A percentile compares a stretch with the other conserved stretches of the same genome.
Evolutionary conservation across 2,888 invertebrate species (phyloP).

Genomic region (Eulithis testata): DNA sequence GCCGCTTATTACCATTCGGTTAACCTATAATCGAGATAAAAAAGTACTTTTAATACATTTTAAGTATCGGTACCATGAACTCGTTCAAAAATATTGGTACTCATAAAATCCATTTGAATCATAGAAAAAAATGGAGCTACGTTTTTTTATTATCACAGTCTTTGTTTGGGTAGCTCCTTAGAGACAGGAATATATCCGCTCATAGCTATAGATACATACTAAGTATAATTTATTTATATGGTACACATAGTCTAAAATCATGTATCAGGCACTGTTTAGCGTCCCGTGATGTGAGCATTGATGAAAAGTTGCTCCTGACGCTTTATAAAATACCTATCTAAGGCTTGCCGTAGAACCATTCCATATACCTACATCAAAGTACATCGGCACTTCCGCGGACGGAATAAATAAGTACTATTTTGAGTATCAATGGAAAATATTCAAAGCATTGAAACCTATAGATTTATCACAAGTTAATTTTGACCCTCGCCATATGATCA

Average conservation of each 20-base stretch:
- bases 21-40: constrained; percentile 18
- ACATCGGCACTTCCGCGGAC: constrained; percentile 20
- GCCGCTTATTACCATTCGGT: not conserved
- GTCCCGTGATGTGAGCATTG: too few relatives aligned
- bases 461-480: constrained; percentile 58
- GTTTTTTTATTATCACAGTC: constrained; percentile 27
- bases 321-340: too few relatives aligned
- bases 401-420: constrained; percentile 22
- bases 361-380: constrained; percentile 4
- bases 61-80: constrained; percentile 15
- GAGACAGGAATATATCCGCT: constrained; percentile 1
- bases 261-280: not conserved
- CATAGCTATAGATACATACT: constrained; percentile 7
- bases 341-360: constrained; percentile 5
- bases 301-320: too few relatives aligned
- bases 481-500: constrained; percentile 65
- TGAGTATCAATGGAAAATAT: constrained; percentile 31
- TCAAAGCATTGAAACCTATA: not conserved
- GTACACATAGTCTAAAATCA: not conserved
- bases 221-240: not conserved
- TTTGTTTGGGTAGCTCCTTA: constrained; percentile 13
- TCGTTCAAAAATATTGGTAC: constrained; percentile 2
- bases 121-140: constrained; percentile 6
- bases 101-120: constrained; percentile 1
- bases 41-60: constrained; percentile 31